Conservation (phyloP, 2,888 invertebrate genomes). For the Entomobrya multifasciata region DNA sequence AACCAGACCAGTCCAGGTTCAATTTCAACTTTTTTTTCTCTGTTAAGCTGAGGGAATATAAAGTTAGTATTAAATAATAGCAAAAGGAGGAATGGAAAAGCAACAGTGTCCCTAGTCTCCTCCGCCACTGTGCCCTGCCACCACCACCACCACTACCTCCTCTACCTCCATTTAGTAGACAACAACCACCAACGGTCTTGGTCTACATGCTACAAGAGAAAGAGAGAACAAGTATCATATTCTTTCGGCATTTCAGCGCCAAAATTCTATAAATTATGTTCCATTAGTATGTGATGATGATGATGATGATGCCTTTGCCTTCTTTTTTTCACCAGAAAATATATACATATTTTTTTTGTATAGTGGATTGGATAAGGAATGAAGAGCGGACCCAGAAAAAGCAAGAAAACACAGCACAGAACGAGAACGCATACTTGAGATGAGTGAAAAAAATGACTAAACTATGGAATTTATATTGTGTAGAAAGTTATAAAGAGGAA, state of each 20-base stretch:
- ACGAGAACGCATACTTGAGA: not conserved
- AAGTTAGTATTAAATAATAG: too few species aligned
- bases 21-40: too few species aligned
- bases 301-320: not conserved
- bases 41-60: too few species aligned
- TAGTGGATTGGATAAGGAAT: not conserved
- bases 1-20: too few species aligned
- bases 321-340: not conserved
- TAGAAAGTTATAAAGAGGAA: too few species aligned
- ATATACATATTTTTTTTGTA: not conserved
- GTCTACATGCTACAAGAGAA: too few species aligned
- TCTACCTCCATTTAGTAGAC: not conserved
- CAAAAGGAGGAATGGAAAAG: not conserved
- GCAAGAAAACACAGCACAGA: not conserved
- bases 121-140: too few species aligned
- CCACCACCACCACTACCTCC: not conserved
- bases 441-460: conserved; percentile 14
- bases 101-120: not conserved
- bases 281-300: conserved; percentile 7
- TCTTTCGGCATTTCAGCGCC: not conserved
- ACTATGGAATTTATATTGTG: conserved; percentile 12
- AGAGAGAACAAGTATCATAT: not conserved
- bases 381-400: not conserved
- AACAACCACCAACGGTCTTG: too few species aligned
- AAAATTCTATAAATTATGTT: conserved; percentile 45